Evolutionary conservation across 2,113 vertebrate species (phyloP).

Genomic region (Eonycteris spelaea): DNA sequence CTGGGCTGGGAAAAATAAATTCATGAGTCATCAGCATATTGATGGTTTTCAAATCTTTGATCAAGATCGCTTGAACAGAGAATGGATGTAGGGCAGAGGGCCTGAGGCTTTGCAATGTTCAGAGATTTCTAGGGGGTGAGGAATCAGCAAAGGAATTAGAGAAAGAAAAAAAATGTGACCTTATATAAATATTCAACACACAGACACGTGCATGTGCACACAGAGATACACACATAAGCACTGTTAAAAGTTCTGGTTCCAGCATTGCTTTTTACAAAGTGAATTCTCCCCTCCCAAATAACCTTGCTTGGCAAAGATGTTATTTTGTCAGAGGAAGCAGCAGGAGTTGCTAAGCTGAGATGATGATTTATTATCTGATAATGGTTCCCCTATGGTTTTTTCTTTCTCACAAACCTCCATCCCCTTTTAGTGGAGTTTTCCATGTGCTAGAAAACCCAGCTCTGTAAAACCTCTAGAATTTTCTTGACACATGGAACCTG

Average conservation of each 20-base stretch:
- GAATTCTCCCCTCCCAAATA: not conserved
- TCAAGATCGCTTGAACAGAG: constrained; percentile 9
- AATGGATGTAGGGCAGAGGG: not conserved
- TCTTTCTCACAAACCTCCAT: not conserved
- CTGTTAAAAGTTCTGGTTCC: not conserved
- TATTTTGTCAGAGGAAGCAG: not conserved
- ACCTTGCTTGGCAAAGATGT: not conserved
- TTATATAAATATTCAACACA: not conserved
- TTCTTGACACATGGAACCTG: not conserved
- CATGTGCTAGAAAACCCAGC: not conserved
- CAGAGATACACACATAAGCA: not conserved
- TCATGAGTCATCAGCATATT: not conserved
- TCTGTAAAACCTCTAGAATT: not conserved
- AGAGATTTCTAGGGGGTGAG: not conserved
- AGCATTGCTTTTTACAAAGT: not conserved
- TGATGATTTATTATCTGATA: constrained; percentile 37
- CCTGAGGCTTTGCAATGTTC: not conserved
- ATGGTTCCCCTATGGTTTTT: not conserved
- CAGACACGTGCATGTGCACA: fast-evolving
- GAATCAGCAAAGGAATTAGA: not conserved
- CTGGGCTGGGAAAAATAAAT: constrained; percentile 45
- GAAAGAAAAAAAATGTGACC: not conserved
- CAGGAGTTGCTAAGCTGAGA: constrained; percentile 7
- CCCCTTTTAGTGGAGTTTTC: not conserved
- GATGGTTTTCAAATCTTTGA: constrained; percentile 27